Base-by-base conservation (phyloP, 2,888 invertebrate species). In the Reticulitermes lucifugus region DNA sequence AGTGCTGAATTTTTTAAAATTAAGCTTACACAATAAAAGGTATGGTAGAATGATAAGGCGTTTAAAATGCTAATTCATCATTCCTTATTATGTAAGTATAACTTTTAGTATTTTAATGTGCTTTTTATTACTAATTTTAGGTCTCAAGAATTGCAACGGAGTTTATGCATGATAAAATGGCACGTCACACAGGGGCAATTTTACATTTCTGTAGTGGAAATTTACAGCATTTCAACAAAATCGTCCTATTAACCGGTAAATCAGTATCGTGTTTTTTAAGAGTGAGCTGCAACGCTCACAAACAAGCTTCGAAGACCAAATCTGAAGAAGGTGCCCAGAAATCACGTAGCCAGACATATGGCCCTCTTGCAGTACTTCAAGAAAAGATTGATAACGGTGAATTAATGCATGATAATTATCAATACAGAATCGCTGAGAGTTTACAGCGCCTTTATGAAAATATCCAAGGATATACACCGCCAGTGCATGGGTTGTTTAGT, bases 401-500 rank as follows among this genome's bases (percentile, higher is more conserved):
- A 83, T 88, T 92, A 55, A 88, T 89, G n/a, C 88, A 92, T 83
- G 98, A 98, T 91, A 91, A 93, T 35, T 93, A 95, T 89, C 98
- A 98, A 89, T 92, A 93, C 87, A 92, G 92, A 89, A 94, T 98
- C 22, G 93, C 95, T 51, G 90, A 94, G 87, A 92, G 93, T 43
- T 92, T 98, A 84, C 95, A 98, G 89, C 91, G 91, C 55, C 93
- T 97, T 18, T 95, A 95, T 89, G 90, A 94, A 83, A 92, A 94
- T 86, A 90, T 96, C 1, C 90, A 92, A 88, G 89, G 91, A 86
- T 96, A 95, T 90, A 89, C 91, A 88, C 93, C 94, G 86, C 92
- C 90, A 12, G 90, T 90, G 88, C 89, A 89, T 83, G 91, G 90
- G 75, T 88, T 93, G 55, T 90, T 93, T 81, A 90, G 89, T 25